Conservation (phyloP, 2,888 invertebrate species). For the Erynnis tages region DNA sequence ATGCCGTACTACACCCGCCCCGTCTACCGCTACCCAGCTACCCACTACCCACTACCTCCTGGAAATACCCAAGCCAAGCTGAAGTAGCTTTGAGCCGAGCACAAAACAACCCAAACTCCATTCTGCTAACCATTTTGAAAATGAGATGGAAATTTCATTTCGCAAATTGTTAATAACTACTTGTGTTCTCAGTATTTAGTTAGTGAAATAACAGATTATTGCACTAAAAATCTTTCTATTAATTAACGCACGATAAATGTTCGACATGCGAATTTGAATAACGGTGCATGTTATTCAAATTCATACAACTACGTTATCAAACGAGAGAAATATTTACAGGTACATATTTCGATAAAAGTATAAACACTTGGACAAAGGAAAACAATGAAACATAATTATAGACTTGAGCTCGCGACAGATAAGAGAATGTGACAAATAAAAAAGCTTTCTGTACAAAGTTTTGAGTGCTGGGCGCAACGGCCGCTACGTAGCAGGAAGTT, state of each 20-base stretch:
- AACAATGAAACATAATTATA: slow-evolving; percentile 26
- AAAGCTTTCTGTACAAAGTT: slow-evolving; percentile 79
- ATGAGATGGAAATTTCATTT: slow-evolving; percentile 22
- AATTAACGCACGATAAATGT: too few species aligned
- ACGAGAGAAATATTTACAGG: too few species aligned
- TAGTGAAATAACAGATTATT: too few species aligned
- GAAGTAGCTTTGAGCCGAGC: slow-evolving; percentile 22
- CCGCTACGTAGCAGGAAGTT: slow-evolving; percentile 78
- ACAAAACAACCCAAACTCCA: slow-evolving; percentile 26
- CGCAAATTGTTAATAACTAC: slow-evolving; percentile 14
- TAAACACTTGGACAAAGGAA: neutral
- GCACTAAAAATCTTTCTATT: too few species aligned
- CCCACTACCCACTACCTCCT: slow-evolving; percentile 43
- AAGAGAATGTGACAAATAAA: slow-evolving; percentile 79
- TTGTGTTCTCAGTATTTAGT: too few species aligned
- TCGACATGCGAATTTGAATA: too few species aligned
- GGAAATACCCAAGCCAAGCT: slow-evolving; percentile 42
- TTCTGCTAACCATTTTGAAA: slow-evolving; percentile 6
- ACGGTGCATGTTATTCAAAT: too few species aligned
- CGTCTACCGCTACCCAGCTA: too few species aligned
- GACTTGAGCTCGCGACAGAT: slow-evolving; percentile 62
- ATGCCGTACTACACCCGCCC: slow-evolving; percentile 47
- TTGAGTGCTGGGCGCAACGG: slow-evolving; percentile 76
- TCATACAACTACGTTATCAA: too few species aligned
- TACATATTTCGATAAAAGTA: too few species aligned